Evolutionary conservation across 2,888 invertebrate species (phyloP).

Genomic region (Colostygia pectinataria): DNA sequence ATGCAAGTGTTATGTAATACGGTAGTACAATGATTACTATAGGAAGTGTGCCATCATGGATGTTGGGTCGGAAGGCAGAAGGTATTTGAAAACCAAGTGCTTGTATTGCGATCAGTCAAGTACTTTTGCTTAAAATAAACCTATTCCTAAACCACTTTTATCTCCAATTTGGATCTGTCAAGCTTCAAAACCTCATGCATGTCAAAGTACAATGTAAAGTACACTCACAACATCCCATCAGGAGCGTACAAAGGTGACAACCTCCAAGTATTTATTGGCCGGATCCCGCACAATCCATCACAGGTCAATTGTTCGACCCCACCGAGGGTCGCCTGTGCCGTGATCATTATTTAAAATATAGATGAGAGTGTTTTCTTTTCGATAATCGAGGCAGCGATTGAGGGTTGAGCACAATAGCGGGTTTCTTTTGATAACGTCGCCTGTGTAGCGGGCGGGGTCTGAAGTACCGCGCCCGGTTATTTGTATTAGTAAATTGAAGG

Average conservation of each 20-base stretch:
- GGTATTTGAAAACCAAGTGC: background rate
- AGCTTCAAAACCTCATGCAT: slow-evolving; percentile 19
- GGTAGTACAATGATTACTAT: background rate
- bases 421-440: slow-evolving; percentile 70
- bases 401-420: slow-evolving; percentile 73
- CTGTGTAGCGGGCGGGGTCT: slow-evolving; percentile 61
- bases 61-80: background rate
- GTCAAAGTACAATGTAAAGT: slow-evolving; percentile 27
- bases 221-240: slow-evolving; percentile 24
- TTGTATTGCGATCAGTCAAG: background rate
- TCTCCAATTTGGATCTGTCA: slow-evolving; percentile 4
- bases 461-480: slow-evolving; percentile 61
- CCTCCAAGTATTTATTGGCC: slow-evolving; percentile 65
- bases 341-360: slow-evolving; percentile 83
- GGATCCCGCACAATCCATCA: slow-evolving; percentile 74
- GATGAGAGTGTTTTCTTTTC: slow-evolving; percentile 82
- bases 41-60: background rate
- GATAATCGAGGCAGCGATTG: slow-evolving; percentile 80
- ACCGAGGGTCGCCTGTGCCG: slow-evolving; percentile 43
- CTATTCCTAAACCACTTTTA: background rate
- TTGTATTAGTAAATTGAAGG: slow-evolving; percentile 81
- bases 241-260: slow-evolving; percentile 50
- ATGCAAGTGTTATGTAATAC: slow-evolving; percentile 6
- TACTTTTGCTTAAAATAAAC: background rate
- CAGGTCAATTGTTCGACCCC: slow-evolving; percentile 62